Percentiles rank a stretch among this genome's conserved stretches.
Evolutionary conservation across 2,797 vertebrate genomes (phyloP).

Genomic region (Etheostoma perlongum): DNA sequence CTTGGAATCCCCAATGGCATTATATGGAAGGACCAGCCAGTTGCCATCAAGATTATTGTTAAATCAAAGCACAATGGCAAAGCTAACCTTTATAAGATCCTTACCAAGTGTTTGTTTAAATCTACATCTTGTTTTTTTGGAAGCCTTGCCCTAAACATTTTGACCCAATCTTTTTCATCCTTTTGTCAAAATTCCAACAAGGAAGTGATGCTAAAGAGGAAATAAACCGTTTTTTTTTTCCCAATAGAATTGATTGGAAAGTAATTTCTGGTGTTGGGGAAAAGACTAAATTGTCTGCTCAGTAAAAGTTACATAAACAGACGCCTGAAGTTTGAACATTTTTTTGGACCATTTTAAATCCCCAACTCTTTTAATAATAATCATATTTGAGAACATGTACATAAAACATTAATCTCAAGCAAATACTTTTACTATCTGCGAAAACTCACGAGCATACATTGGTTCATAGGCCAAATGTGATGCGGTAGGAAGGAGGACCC

Average conservation of each 20-base stretch:
- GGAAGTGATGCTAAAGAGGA: slow-evolving; percentile 20
- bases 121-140: slow-evolving; percentile 3
- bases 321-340: not conserved
- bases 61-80: slow-evolving; percentile 44
- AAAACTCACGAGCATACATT: not conserved
- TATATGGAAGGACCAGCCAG: slow-evolving; percentile 28
- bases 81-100: slow-evolving; percentile 45
- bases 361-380: not conserved
- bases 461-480: not conserved
- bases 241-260: slow-evolving; percentile 41
- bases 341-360: slow-evolving; percentile 8
- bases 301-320: slow-evolving; percentile 4
- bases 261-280: slow-evolving; percentile 32
- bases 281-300: slow-evolving; percentile 24
- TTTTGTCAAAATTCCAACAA: slow-evolving; percentile 32
- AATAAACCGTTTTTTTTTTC: slow-evolving; percentile 26
- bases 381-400: not conserved
- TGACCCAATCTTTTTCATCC: slow-evolving; percentile 30
- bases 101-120: slow-evolving; percentile 29
- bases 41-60: slow-evolving; percentile 51
- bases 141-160: slow-evolving; percentile 41
- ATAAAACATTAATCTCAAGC: slow-evolving; percentile 11
- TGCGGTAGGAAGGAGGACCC: too few species aligned
- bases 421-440: slow-evolving; percentile 14
- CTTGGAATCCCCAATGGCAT: slow-evolving; percentile 22